These are phyloP conservation scores for Amblyornis subalaris DNA, from an alignment of 2,113 vertebrate species.

Conservation along the genomic window DNA sequence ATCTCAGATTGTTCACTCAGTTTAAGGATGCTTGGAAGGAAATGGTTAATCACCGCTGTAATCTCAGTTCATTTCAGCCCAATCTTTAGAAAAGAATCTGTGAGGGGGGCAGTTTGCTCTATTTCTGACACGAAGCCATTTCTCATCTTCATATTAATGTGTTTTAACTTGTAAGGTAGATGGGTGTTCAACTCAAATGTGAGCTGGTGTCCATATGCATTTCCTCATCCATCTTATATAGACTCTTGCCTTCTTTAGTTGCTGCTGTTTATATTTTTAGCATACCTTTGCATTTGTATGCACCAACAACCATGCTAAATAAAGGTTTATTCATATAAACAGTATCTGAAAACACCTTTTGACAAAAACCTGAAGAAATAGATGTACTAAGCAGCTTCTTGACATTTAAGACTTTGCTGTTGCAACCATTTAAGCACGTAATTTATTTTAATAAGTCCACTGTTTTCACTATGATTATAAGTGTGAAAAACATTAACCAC, in stretches of 20 bases:
- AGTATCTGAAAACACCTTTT: neutral
- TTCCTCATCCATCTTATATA: neutral
- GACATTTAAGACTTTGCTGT: neutral
- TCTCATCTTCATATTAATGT: neutral
- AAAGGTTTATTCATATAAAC: neutral
- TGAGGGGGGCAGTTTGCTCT: neutral
- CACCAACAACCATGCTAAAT: neutral
- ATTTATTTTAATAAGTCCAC: neutral
- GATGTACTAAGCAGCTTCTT: neutral
- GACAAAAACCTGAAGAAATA: neutral
- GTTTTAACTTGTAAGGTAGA: neutral
- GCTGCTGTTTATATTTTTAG: neutral
- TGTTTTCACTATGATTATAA: neutral
- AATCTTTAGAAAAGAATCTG: neutral
- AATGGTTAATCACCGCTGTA: neutral
- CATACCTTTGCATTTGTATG: neutral
- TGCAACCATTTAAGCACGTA: neutral
- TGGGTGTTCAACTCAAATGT: neutral
- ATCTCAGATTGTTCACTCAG: neutral
- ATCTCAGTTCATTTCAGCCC: neutral
- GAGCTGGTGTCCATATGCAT: neutral
- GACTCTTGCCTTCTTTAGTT: neutral
- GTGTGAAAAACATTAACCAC: neutral
- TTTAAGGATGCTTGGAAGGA: neutral
- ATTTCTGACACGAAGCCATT: neutral